Base-by-base conservation (phyloP, 2,888 invertebrate genomes). In the Rhimphoctona megacephalus region DNA sequence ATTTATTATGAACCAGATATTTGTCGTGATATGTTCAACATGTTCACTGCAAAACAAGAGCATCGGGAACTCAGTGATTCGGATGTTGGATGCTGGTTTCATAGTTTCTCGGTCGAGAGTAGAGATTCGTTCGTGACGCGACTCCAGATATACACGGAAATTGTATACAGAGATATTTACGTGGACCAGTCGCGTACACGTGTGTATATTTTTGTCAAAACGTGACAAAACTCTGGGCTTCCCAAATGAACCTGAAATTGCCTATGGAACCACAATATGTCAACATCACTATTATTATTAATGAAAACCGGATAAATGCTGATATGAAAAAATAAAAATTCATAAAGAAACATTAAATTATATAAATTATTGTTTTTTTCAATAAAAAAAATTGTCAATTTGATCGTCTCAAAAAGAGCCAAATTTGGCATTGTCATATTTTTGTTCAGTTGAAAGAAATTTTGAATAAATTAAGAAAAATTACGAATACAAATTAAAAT, bases 31-130 rank as follows among this genome's bases (percentile, higher is more conserved):
- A 61, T 30, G 30, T 30, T 14, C 61, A 61, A 61, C 61, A 30
- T 30, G 30, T 3, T 30, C 5, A 30, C 61, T 30, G 61, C 30
- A 30, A 61, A 61, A 30, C 61, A 61, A 30, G 30, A 61, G 61
- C 61, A 61, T 17, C 61, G 61, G 17, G 30, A 61, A 30, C 61
- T 61, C 61, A 17, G 30, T 61, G 30, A 30, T 30, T 61, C 17
- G 30, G 30, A 61, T 61, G 30, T 30, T 61, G 30, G 61, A 61
- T 61, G 61, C 17, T 61, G 30, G 30, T 66, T 43, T 78, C 66
- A 33, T 67, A 64, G 78, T 66, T 78, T 49, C 57, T 78, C 66
- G 49, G n/a, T 39, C 36, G 39, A 67, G 61, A 61, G 61, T 61
- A 61, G 61, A 61, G 61, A 61, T 61, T 76, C 54, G 36, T 36